Conservation (phyloP, 2,113 vertebrate species). For the Ellobius talpinus region DNA sequence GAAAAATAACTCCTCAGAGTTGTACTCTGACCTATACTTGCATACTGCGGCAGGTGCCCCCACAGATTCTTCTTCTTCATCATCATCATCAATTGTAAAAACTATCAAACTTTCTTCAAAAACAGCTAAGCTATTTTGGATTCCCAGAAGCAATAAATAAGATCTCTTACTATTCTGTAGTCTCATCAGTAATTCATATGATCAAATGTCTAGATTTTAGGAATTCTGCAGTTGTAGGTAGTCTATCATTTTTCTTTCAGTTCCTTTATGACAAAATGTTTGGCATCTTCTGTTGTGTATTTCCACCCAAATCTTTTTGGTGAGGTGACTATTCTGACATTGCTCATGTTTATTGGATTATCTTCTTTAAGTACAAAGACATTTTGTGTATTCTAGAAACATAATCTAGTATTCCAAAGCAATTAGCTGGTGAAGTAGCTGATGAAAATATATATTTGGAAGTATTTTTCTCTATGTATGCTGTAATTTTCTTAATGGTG, state of each 20-base stretch:
- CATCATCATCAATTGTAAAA: not conserved
- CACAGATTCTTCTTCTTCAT: not conserved
- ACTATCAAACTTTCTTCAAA: not conserved
- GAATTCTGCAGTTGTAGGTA: not conserved
- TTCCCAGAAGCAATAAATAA: not conserved
- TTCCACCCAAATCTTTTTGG: not conserved
- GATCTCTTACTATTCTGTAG: not conserved
- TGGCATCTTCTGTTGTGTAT: not conserved
- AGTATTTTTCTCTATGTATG: slow-evolving; percentile 26
- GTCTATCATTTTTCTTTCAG: not conserved
- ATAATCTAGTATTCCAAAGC: not conserved
- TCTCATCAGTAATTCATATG: not conserved
- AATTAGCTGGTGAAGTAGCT: not conserved
- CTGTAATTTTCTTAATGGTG: not conserved
- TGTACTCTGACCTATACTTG: not conserved
- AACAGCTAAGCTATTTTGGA: not conserved
- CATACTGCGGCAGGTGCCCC: too few relatives aligned
- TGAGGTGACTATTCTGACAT: not conserved
- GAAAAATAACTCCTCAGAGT: not conserved
- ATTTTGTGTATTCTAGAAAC: not conserved
- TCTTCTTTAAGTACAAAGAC: not conserved
- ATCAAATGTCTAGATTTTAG: not conserved
- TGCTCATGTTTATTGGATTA: not conserved
- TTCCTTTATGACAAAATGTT: not conserved
- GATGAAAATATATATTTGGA: not conserved